Base-by-base conservation (phyloP, 92 coral and sea anemone genomes). In the Umimayanthus kanabou region DNA sequence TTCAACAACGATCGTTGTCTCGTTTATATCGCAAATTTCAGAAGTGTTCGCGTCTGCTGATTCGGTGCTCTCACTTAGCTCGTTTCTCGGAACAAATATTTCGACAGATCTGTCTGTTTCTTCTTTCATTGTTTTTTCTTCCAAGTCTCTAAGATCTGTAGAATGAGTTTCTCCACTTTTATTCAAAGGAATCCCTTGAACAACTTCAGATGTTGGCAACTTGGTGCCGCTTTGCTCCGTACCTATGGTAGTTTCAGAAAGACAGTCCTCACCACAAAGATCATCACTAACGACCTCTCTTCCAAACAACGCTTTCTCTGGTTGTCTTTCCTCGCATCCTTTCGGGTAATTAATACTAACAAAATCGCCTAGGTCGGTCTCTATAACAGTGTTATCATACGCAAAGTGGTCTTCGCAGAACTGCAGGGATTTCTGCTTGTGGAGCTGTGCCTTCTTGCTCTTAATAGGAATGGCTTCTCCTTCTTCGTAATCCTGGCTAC, bases 391-490 rank as follows among this genome's bases (percentile, higher is more conserved):
- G n/a, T 67, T 64, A 39, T 37, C 29, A 22, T 42, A 40, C 1
- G 75, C 20, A 67, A 66, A 82, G 49, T 82, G 86, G 66, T 82
- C 58, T n/a, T 67, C 76, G 23, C 14, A 2, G 72, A 67, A 82
- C 49, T 40, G 33, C 50, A 43, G 29, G 3, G 67, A 50, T n/a
- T 9, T 26, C 6, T 28, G 69, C 16, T 43, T 82, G 33, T 82
- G 71, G 2, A 66, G 72, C 86, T 82, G 86, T 25, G 86, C 86
- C 53, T n/a, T 82, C 33, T 82, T 82, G 58, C 58, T 82, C 77
- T 82, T 82, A 43, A 82, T 82, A 22, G 86, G 86, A 25, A 25
- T n/a, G 47, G 86, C 76, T 39, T 82, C 86, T 25, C 86, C 77
- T 25, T 82, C 86, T 28, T 82, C 76, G 14, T 13, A 40, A 18